phyloP scores from a whole-genome alignment of 1,140 invertebrate genomes.

The Drosophila tropicalis region DNA sequence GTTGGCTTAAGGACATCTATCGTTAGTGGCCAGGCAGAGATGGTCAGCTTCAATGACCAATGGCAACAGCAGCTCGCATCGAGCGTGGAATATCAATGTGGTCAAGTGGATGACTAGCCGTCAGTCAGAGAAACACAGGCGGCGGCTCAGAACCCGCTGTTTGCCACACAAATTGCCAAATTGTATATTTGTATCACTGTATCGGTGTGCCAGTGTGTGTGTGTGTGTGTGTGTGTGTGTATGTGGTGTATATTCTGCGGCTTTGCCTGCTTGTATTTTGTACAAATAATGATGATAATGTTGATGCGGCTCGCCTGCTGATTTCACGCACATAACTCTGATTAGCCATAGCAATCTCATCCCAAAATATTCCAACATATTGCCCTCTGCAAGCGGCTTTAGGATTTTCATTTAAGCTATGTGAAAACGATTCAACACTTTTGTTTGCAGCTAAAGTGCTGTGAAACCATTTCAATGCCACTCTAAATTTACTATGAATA shows the following conservation, averaged over 20 bases:
- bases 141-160: constrained; percentile 32
- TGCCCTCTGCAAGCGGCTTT: background rate
- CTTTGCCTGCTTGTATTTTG: constrained; percentile 52
- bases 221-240: constrained; percentile 23
- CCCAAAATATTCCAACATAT: too few species aligned
- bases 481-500: constrained; percentile 18
- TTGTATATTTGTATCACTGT: constrained; percentile 33
- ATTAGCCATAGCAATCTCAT: constrained; percentile 39
- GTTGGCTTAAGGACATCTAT: constrained; percentile 75
- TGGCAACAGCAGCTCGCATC: constrained; percentile 68
- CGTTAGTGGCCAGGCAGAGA: constrained; percentile 62
- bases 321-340: constrained; percentile 70
- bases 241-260: constrained; percentile 23
- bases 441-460: constrained; percentile 56
- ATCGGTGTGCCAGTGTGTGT: constrained; percentile 33
- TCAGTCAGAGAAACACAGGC: constrained; percentile 37
- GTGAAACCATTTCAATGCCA: constrained; percentile 49
- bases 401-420: constrained; percentile 25
- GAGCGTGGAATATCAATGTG: constrained; percentile 76
- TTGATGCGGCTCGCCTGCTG: constrained; percentile 54
- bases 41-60: constrained; percentile 69
- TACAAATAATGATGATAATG: constrained; percentile 75
- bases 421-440: constrained; percentile 31
- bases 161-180: constrained; percentile 70
- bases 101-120: constrained; percentile 55